phyloP scores from a whole-genome alignment of 2,113 vertebrate species.

The Balaeniceps rex region DNA sequence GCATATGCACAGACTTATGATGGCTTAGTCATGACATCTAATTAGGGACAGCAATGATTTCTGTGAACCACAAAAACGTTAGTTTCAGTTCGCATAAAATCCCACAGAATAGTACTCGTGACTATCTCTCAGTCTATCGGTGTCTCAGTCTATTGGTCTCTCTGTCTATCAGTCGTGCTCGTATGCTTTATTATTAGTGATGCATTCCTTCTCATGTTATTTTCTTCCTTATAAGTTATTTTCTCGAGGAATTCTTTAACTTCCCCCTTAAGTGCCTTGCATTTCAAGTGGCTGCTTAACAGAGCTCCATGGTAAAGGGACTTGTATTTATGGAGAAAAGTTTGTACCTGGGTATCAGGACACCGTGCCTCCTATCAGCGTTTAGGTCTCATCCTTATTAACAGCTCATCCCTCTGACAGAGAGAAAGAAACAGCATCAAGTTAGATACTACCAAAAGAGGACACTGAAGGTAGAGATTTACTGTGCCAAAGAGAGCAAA shows the following conservation, averaged over 20 bases:
- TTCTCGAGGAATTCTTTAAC: background rate
- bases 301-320: background rate
- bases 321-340: background rate
- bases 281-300: background rate
- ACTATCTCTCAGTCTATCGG: conserved; percentile 39
- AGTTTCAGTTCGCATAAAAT: conserved; percentile 36
- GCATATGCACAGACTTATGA: background rate
- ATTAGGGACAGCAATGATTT: conserved; percentile 31
- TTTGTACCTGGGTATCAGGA: background rate
- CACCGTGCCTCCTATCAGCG: background rate
- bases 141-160: conserved; percentile 32
- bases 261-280: background rate
- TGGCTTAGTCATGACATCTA: conserved; percentile 36
- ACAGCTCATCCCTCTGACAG: background rate
- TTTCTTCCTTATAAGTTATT: background rate
- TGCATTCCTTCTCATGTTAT: background rate
- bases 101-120: background rate
- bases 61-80: conserved; percentile 21
- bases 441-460: background rate
- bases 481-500: background rate
- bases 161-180: background rate
- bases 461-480: background rate
- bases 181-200: background rate
- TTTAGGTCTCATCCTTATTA: background rate
- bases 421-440: background rate